Evolutionary conservation across 2,888 invertebrate genomes (phyloP), one percentile per base, ranked within the genome.

Genomic region (Acrobasis suavella): DNA sequence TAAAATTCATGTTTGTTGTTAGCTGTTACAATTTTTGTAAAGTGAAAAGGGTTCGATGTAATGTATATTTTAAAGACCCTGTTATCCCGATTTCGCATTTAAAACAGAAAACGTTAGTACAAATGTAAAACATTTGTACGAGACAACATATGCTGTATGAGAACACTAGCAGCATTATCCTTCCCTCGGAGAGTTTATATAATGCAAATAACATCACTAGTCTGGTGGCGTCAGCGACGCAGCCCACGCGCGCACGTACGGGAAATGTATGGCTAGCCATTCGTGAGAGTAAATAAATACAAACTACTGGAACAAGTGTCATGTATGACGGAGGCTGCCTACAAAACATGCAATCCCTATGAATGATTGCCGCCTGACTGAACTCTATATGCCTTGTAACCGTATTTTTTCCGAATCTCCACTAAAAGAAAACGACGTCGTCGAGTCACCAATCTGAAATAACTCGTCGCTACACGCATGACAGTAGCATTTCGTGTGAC

Each of bases 301-400:
- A 80, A 83, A 83, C 79, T 81, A 78, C 77, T 76, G 72, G 77
- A 80, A 80, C 81, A 81, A 86, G 81, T 80, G 81, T 77, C 76
- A 76, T 72, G 74, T 75, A 82, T 78, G 81, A 80, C 80, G 76
- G 74, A 81, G 77, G 74, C 83, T 80, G 83, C 78, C 74, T 86
- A 82, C 87, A 80, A 83, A 87, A 87, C 85, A 84, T 84, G 84
- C 86, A 86, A 84, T 83, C 82, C 80, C 78, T 82, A 85, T 84
- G 83, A 87, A 84, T 85, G 85, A 86, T 85, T 80, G 77, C 81
- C 79, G 77, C 81, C 83, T 85, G 80, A 81, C 83, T 83, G 83
- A 86, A 83, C 82, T 83, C 74, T 83, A 80, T 82, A 77, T 77
- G 75, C 74, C 72, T 78, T 76, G 74, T 80, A 77, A 72, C 72